phyloP scores from a whole-genome alignment of 2,888 invertebrate genomes.

The Plutella xylostella region DNA sequence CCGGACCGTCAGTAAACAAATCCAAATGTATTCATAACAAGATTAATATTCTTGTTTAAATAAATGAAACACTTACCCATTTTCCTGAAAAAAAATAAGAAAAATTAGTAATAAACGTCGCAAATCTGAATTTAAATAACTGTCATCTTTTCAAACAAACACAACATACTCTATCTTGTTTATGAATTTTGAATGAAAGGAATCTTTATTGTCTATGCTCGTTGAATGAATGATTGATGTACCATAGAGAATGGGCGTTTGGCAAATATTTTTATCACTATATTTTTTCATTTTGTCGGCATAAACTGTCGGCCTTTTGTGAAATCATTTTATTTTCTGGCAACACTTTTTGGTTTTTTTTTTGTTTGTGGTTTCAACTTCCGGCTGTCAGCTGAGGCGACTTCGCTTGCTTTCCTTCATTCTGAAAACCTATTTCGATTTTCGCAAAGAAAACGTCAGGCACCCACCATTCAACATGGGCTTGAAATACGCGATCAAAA shows the following conservation, averaged over 20 bases:
- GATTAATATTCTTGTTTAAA: slow-evolving; percentile 1
- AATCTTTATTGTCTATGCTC: too few relatives aligned
- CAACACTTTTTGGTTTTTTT: too few relatives aligned
- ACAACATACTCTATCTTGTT: not conserved
- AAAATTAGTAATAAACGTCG: slow-evolving; percentile 20
- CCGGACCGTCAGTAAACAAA: not conserved
- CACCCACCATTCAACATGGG: slow-evolving; percentile 70
- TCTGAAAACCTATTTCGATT: slow-evolving; percentile 65
- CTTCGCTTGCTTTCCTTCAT: slow-evolving; percentile 38
- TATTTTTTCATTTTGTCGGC: too few relatives aligned
- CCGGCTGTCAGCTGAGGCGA: slow-evolving; percentile 68
- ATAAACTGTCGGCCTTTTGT: too few relatives aligned
- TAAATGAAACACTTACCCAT: slow-evolving; percentile 34
- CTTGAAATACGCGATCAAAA: slow-evolving; percentile 68
- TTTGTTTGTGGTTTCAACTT: slow-evolving; percentile 25
- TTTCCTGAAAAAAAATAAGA: slow-evolving; percentile 33
- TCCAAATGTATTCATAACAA: not conserved
- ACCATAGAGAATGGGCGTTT: too few relatives aligned
- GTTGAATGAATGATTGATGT: too few relatives aligned
- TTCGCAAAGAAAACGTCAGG: slow-evolving; percentile 67
- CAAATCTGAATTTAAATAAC: slow-evolving; percentile 12
- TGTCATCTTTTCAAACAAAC: slow-evolving; percentile 4
- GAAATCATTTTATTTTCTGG: too few relatives aligned
- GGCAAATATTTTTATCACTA: too few relatives aligned
- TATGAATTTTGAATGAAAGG: not conserved